Percentiles rank a stretch among this genome's conserved stretches.
Conservation (phyloP, 2,888 invertebrate genomes). For the Dryomyza anilis region DNA sequence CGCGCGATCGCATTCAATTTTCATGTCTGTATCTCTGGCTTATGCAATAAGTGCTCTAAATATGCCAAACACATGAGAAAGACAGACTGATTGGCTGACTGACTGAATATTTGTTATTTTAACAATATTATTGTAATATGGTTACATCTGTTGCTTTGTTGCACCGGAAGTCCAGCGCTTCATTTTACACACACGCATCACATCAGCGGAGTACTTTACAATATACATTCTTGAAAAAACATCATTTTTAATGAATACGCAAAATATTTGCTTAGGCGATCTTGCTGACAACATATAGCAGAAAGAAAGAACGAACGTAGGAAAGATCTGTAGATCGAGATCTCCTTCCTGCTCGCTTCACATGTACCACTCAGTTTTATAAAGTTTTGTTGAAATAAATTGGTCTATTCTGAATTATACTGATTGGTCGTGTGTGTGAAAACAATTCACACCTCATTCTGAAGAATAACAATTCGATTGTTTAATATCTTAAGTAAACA, state of each 20-base stretch:
- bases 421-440: not conserved
- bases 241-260: not conserved
- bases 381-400: not conserved
- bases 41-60: no score
- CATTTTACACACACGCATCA: not conserved
- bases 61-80: no score
- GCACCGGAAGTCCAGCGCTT: conserved; percentile 12
- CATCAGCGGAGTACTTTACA: not conserved
- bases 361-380: not conserved
- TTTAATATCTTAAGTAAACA: no score
- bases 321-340: not conserved
- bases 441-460: no score
- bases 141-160: not conserved
- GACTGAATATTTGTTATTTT: no score
- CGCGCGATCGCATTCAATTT: not conserved
- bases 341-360: not conserved
- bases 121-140: conserved; percentile 2
- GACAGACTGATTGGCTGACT: no score
- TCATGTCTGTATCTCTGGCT: not conserved
- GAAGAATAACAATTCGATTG: no score
- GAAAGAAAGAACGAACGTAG: no score
- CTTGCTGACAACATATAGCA: not conserved
- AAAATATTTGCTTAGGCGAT: conserved; percentile 14
- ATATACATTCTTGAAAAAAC: no score
- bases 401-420: not conserved